Percentiles rank a stretch among this genome's conserved stretches.
phyloP scores from a whole-genome alignment of 2,797 vertebrate species.

The Garrulus glandarius region DNA sequence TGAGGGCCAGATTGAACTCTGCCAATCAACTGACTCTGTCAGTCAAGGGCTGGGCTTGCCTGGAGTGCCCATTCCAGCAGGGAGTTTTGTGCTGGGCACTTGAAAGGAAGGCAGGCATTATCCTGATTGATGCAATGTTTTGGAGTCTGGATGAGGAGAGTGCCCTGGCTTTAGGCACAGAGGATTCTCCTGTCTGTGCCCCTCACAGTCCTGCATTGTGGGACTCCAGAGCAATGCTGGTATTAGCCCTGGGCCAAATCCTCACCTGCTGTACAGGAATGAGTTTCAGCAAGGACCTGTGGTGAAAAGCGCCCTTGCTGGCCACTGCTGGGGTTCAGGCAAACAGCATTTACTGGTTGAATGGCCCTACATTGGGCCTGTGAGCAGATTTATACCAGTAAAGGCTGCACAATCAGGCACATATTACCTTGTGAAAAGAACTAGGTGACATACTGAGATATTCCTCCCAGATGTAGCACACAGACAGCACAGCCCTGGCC shows the following conservation, averaged over 20 bases:
- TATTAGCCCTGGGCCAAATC: rapidly evolving
- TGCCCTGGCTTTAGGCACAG: background rate
- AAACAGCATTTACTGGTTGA: background rate
- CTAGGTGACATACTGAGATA: background rate
- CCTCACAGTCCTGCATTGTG: rapidly evolving
- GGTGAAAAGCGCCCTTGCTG: background rate
- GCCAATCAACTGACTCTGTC: background rate
- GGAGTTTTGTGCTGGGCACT: background rate
- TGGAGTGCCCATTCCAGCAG: background rate
- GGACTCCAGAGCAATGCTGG: rapidly evolving
- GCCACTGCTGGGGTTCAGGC: background rate
- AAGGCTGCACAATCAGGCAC: background rate
- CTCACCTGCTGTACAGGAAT: background rate
- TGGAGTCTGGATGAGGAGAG: background rate
- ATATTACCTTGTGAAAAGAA: background rate
- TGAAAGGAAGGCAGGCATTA: background rate
- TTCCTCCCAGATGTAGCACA: background rate
- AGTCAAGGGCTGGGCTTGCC: rapidly evolving
- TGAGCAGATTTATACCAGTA: background rate
- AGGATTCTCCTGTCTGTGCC: rapidly evolving
- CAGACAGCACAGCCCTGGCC: background rate
- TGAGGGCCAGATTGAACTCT: background rate
- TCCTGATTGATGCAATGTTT: rapidly evolving
- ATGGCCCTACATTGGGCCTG: background rate
- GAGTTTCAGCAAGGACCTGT: background rate